These are phyloP conservation scores for Oxystoma pomonae DNA, from an alignment of 2,888 invertebrate species.

Conservation along the genomic window DNA sequence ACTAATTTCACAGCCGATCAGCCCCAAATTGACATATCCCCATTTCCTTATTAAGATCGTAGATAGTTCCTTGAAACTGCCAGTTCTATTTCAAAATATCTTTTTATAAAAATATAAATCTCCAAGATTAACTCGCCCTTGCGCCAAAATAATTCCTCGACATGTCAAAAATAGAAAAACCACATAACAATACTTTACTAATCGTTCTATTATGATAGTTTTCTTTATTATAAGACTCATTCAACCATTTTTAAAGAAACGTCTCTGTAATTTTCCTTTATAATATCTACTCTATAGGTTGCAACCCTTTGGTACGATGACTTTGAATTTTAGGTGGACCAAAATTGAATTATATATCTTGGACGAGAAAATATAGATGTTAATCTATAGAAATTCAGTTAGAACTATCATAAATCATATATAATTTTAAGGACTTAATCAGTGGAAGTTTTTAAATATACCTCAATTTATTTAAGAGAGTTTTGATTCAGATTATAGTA, in stretches of 20 bases:
- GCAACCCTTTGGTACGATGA: background rate
- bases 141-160: constrained; percentile 10
- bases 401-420: background rate
- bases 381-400: background rate
- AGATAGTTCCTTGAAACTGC: background rate
- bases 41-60: background rate
- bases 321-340: background rate
- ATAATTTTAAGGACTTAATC: background rate
- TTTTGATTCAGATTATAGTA: background rate
- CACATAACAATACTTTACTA: constrained; percentile 27
- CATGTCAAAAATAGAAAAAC: constrained; percentile 28
- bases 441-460: background rate
- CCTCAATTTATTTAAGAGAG: background rate
- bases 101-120: background rate
- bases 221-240: background rate
- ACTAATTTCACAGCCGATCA: background rate
- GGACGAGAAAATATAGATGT: background rate
- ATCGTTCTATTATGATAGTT: constrained; percentile 27
- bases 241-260: background rate
- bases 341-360: background rate
- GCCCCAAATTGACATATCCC: background rate
- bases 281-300: background rate
- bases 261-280: background rate
- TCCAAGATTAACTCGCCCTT: constrained; percentile 1
- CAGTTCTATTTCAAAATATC: background rate